phyloP scores from a whole-genome alignment of 2,113 vertebrate genomes.

The Tachuris rubrigastra region DNA sequence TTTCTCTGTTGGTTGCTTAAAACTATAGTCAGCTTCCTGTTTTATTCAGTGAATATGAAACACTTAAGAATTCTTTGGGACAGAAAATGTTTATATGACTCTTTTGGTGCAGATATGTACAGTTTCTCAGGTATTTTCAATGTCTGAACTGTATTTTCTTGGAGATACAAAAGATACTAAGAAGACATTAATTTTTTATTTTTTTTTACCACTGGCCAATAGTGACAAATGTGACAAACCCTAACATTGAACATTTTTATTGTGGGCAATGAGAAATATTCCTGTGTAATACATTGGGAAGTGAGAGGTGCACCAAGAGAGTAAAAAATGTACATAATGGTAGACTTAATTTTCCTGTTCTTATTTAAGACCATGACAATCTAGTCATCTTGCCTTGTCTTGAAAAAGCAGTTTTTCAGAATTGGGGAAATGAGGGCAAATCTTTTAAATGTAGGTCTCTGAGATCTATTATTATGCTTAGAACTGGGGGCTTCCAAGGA shows the following conservation, averaged over 20 bases:
- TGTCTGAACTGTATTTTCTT: neutral
- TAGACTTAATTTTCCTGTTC: neutral
- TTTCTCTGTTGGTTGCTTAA: neutral
- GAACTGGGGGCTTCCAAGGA: neutral
- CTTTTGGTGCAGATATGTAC: neutral
- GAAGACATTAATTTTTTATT: neutral
- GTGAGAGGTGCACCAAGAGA: neutral
- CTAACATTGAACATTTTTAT: neutral
- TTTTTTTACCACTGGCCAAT: neutral
- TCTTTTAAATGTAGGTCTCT: neutral
- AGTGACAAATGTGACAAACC: neutral
- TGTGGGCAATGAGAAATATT: neutral
- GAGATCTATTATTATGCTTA: neutral
- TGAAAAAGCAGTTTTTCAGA: neutral
- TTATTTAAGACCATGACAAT: neutral
- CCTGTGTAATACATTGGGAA: neutral
- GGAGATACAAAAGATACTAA: neutral
- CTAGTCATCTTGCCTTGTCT: neutral
- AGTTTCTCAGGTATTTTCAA: neutral
- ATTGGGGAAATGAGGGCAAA: neutral
- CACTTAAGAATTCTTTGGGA: neutral
- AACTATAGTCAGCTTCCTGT: neutral
- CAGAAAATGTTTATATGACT: neutral
- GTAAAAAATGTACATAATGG: neutral
- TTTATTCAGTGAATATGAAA: neutral